These are phyloP conservation scores for Patiria pectinifera DNA, from an alignment of 53 echinoderm and acorn worm species.

Conservation along the genomic window DNA sequence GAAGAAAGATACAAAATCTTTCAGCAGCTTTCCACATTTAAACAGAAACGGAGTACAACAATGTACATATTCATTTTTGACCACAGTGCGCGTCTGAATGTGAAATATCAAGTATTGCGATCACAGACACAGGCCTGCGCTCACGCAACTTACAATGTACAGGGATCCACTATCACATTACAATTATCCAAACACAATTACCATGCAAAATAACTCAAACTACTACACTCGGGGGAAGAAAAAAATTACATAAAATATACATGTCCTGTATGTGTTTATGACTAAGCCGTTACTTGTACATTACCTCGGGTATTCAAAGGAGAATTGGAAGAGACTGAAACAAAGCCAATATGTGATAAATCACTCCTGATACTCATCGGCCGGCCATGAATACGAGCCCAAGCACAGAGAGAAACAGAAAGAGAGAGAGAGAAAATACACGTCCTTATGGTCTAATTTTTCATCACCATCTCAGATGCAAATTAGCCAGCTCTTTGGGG, in stretches of 20 bases:
- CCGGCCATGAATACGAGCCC: not conserved
- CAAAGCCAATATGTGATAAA: constrained; percentile 24
- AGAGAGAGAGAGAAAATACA: not conserved
- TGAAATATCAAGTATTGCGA: no score
- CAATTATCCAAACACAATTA: constrained; percentile 23
- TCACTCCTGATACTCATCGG: constrained; percentile 7
- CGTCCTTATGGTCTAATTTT: not conserved
- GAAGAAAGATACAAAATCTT: no score
- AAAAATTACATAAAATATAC: not conserved
- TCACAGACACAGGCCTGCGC: no score
- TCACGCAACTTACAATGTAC: no score
- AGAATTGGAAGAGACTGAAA: not conserved
- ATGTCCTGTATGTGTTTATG: not conserved
- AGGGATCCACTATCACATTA: constrained; percentile 27
- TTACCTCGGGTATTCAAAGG: constrained; percentile 11
- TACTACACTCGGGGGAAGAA: not conserved
- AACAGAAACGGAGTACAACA: no score
- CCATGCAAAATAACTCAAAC: constrained; percentile 19
- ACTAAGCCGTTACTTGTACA: not conserved
- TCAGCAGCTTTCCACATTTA: no score
- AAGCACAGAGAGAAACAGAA: not conserved
- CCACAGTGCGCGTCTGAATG: no score
- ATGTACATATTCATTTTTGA: no score
- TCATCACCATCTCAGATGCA: constrained; percentile 36
- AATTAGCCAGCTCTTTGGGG: constrained; percentile 59